Conservation (phyloP, 1,140 invertebrate genomes). For the Drosophila pachea region DNA sequence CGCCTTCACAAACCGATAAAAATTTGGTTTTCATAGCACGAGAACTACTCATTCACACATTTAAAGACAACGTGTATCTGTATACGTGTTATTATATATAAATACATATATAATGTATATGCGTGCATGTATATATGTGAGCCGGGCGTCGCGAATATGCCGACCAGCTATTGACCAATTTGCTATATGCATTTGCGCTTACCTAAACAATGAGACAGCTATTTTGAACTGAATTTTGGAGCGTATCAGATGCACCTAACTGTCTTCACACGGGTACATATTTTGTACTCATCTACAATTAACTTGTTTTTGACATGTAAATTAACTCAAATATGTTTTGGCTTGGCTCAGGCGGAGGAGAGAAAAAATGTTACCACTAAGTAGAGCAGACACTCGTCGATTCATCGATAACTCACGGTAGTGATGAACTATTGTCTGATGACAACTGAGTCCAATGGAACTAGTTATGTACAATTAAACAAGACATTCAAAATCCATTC, state of each 20-base stretch:
- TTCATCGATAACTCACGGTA: slow-evolving; percentile 7
- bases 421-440: neutral
- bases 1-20: slow-evolving; percentile 34
- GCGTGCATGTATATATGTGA: slow-evolving; percentile 28
- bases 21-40: slow-evolving; percentile 54
- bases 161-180: slow-evolving; percentile 50
- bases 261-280: neutral
- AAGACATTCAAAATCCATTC: slow-evolving; percentile 15
- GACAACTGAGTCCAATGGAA: neutral
- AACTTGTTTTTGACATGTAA: slow-evolving; percentile 12
- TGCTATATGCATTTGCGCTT: slow-evolving; percentile 16
- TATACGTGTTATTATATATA: slow-evolving; percentile 15
- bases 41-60: slow-evolving; percentile 46
- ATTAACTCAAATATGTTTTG: slow-evolving; percentile 63
- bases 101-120: too few species aligned
- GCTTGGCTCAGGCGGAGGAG: slow-evolving; percentile 37
- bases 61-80: slow-evolving; percentile 22
- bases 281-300: neutral
- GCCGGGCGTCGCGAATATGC: slow-evolving; percentile 72
- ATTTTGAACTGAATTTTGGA: neutral
- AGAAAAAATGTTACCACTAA: slow-evolving; percentile 21
- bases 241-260: neutral
- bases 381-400: slow-evolving; percentile 9
- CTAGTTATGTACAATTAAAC: neutral
- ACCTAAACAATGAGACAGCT: slow-evolving; percentile 16